Base-by-base conservation (phyloP, 2,113 vertebrate species). In the Leucosticte australis region DNA sequence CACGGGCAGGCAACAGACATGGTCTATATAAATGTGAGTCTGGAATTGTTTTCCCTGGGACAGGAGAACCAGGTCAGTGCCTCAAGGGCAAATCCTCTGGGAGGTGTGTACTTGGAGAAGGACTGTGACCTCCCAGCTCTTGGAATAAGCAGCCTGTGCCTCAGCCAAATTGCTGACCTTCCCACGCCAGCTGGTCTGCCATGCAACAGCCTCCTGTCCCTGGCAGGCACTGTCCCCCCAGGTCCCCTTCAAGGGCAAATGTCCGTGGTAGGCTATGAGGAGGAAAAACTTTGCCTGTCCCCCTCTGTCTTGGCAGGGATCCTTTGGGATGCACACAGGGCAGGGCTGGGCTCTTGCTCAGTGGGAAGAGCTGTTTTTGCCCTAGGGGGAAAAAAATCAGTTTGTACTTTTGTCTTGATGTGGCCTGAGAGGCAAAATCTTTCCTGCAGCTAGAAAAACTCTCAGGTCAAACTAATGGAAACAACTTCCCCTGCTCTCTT, bases 291-390 rank as follows among this genome's bases (percentile, higher is more conserved):
- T 74, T 49, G 23, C 33, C 35, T 24, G 14, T 21, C 31, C 8
- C 5, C 9, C 35, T 44, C 3, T 44, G 26, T 65, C 85, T 81
- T 2, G 1, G 33, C 33, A 44, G 39, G 35, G 1, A 1, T 52
- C 63, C 41, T 47, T 65, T n/a, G 35, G 53, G 68, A 62, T 22
- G 18, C 31, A 67, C 42, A 6, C 17, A 22, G 1, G 2, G 59
- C 44, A 63, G 30, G 21, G 41, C 24, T 4, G 12, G 52, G 37
- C 3, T 17, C 31, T 50, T 57, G 10, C 33, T 83, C 0, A 0
- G 15, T 89, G 56, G 46, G 69, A 82, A 94, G 89, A 87, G 9
- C 50, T 89, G 41, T n/a, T n/a, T 77, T 89, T 53, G 52, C 30
- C 53, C 24, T 15, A 41, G 46, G 46, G 7, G 19, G 0, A 28